phyloP scores from a whole-genome alignment of 2,797 vertebrate species.

The Sebastes hubbsi region DNA sequence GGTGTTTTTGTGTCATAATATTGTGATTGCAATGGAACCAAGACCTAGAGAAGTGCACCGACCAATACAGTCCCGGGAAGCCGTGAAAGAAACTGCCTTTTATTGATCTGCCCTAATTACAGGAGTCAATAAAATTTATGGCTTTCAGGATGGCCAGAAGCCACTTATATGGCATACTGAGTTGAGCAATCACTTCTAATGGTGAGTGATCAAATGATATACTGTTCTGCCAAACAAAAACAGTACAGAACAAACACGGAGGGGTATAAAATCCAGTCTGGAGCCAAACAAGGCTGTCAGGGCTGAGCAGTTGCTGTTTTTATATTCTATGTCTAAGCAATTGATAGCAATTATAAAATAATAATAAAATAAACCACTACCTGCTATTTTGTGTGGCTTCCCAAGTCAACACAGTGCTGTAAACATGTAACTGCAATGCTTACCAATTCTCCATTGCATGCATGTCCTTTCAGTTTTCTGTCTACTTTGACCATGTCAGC shows the following conservation, averaged over 20 bases:
- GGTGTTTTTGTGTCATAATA: not conserved
- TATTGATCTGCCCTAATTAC: conserved; percentile 78
- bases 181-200: conserved; percentile 72
- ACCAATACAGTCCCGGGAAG: conserved; percentile 20
- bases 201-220: conserved; percentile 65
- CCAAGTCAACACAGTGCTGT: not conserved
- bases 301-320: conserved; percentile 28
- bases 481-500: not conserved
- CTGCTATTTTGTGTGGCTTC: conserved; percentile 7
- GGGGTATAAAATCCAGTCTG: conserved; percentile 41
- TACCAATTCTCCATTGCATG: not conserved
- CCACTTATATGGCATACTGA: conserved; percentile 59
- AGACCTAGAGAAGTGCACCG: conserved; percentile 16
- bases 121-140: conserved; percentile 71
- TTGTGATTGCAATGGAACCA: conserved; percentile 10
- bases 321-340: conserved; percentile 4
- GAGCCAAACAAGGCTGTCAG: conserved; percentile 42
- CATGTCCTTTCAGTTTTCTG: not conserved
- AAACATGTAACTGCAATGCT: not conserved
- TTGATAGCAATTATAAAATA: conserved; percentile 8
- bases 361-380: conserved; percentile 16
- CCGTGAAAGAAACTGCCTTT: conserved; percentile 59
- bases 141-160: conserved; percentile 58
- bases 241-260: conserved; percentile 33
- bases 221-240: conserved; percentile 52